These are phyloP conservation scores for Acronicta alni DNA, from an alignment of 2,888 invertebrate species.

Conservation along the genomic window DNA sequence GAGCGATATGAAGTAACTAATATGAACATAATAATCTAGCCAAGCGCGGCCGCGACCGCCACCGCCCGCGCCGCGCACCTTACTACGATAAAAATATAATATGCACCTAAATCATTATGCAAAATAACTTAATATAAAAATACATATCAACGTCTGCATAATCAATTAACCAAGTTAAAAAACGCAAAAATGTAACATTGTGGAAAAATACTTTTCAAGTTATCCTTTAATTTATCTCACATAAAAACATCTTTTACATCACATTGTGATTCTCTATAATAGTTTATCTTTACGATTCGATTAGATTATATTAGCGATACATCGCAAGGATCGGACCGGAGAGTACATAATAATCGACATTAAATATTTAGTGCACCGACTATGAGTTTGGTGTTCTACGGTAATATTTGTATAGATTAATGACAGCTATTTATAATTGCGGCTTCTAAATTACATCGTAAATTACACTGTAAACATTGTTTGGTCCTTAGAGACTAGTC, in stretches of 20 bases:
- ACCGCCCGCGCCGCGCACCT: constrained; percentile 21
- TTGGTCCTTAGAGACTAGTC: constrained; percentile 87
- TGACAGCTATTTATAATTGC: constrained; percentile 63
- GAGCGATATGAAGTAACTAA: constrained; percentile 66
- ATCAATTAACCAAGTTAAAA: constrained; percentile 81
- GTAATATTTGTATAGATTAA: constrained; percentile 56
- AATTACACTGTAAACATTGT: constrained; percentile 75
- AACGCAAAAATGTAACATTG: constrained; percentile 83
- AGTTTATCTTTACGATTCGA: constrained; percentile 74
- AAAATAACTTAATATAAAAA: constrained; percentile 80
- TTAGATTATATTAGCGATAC: constrained; percentile 66
- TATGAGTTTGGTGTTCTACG: constrained; percentile 62
- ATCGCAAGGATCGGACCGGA: constrained; percentile 63
- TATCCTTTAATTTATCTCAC: constrained; percentile 83
- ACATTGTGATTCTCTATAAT: constrained; percentile 83
- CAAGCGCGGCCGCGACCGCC: constrained; percentile 40
- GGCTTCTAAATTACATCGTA: constrained; percentile 62
- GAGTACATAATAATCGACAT: constrained; percentile 62
- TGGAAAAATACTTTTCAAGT: constrained; percentile 88
- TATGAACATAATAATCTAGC: constrained; percentile 40
- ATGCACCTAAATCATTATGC: constrained; percentile 77
- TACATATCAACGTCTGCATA: constrained; percentile 75
- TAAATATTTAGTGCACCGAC: constrained; percentile 61
- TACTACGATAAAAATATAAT: constrained; percentile 68
- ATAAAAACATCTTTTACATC: constrained; percentile 87